phyloP scores from a whole-genome alignment of 2,113 vertebrate species.

The Boulengeromyrus knoepffleri region DNA sequence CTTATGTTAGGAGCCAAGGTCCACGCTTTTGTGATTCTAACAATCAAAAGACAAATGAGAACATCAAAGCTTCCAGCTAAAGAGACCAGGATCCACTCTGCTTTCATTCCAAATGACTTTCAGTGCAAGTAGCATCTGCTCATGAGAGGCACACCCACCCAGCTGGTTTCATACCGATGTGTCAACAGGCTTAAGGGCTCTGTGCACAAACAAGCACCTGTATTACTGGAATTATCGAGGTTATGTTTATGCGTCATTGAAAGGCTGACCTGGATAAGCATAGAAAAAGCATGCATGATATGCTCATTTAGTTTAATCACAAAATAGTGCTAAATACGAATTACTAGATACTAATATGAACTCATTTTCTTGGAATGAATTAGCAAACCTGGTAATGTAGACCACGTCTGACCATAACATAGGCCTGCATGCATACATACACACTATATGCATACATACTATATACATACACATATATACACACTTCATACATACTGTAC shows the following conservation, averaged over 20 bases:
- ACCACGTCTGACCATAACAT: background rate
- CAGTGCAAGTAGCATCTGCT: background rate
- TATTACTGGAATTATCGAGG: background rate
- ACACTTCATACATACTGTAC: background rate
- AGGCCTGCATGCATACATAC: background rate
- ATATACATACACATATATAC: background rate
- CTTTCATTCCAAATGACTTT: background rate
- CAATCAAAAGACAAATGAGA: background rate
- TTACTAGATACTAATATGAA: background rate
- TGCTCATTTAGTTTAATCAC: background rate
- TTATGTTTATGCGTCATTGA: background rate
- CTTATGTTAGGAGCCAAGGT: background rate
- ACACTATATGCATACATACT: background rate
- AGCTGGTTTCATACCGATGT: background rate
- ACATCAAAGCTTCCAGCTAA: background rate
- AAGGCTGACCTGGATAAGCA: background rate
- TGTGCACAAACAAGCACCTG: background rate
- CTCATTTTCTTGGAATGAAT: background rate
- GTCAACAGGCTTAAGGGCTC: background rate
- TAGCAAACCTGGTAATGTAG: background rate
- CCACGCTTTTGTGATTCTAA: background rate
- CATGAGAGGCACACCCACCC: background rate
- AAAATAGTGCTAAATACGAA: background rate
- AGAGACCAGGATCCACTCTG: background rate
- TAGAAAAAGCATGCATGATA: background rate